Percentiles rank a stretch among this genome's conserved stretches.
phyloP scores from a whole-genome alignment of 2,113 vertebrate species.

The Noctilio leporinus region DNA sequence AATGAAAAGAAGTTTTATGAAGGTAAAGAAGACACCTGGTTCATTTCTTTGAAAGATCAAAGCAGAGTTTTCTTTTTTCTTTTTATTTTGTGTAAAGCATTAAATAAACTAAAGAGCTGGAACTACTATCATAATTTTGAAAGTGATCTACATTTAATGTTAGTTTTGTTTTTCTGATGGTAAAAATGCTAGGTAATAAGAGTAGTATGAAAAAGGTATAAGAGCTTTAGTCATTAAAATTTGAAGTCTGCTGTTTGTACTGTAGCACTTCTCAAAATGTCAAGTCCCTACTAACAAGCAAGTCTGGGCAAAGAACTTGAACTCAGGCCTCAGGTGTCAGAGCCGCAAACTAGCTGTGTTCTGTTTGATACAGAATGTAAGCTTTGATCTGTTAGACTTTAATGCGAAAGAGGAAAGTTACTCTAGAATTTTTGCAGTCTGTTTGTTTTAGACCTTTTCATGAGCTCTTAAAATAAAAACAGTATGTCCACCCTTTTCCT shows the following conservation, averaged over 20 bases:
- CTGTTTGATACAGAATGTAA: background rate
- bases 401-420: background rate
- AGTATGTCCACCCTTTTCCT: fast-evolving
- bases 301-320: background rate
- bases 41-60: background rate
- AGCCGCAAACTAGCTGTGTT: background rate
- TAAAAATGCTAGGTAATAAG: background rate
- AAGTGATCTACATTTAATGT: background rate
- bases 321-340: too few species aligned
- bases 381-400: background rate
- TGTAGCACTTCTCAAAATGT: background rate
- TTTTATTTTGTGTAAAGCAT: background rate
- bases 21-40: background rate
- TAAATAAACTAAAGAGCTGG: background rate
- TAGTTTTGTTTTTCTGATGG: background rate
- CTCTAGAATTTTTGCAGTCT: background rate
- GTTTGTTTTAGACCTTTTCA: background rate
- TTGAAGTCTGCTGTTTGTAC: background rate
- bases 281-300: background rate
- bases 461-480: background rate
- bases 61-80: background rate
- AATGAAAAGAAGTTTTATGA: background rate
- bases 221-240: background rate
- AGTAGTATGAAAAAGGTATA: background rate
- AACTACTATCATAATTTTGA: background rate